Base-by-base conservation (phyloP, 2,888 invertebrate genomes). In the Operophtera brumata region DNA sequence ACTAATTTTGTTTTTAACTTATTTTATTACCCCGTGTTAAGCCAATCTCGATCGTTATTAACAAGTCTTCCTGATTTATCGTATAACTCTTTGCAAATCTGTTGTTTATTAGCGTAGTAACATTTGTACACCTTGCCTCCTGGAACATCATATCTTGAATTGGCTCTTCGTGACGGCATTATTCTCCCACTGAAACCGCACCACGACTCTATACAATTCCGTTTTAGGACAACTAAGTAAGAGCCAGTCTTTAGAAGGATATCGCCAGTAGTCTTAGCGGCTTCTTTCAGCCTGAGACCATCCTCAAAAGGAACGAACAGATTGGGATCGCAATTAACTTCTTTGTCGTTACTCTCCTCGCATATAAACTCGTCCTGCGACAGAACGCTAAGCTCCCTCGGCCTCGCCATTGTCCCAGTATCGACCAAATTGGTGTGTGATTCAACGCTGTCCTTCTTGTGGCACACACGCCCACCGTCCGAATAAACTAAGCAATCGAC, bases 281-380 rank as follows among this genome's bases (percentile, higher is more conserved):
- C 45, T 14, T 78, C 65, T 62, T 79, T 87, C 6, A 67, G 12
- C 57, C 75, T 75, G 0, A 88, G 65, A 2, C 78, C 80, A 3
- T 67, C 62, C 0, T 67, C 57, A 48, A 71, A 82, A 1, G 87
- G 84, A 2, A 85, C 67, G 46, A 71, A 83, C 7, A 70, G 67
- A 59, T 87, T 82, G 2, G 80, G 64, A 65, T 88, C 86, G 56
- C 89, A 89, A 47, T 71, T 69, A 0, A 89, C 63, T 47, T 62
- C 61, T 51, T 67, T 77, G 25, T 66, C 54, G 11, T 62, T 40
- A 50, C 59, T 68, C 61, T 89, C 78, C 65, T 89, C 85, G 58
- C 89, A 89, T 60, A 89, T 66, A 47, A 86, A 85, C 59, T 89
- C 88, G 11, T 87, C 80, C 64, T 85, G 86, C 7, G 83, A 73